These are phyloP conservation scores for Malurus splendens DNA, from an alignment of 2,797 vertebrate genomes.

Conservation along the genomic window DNA sequence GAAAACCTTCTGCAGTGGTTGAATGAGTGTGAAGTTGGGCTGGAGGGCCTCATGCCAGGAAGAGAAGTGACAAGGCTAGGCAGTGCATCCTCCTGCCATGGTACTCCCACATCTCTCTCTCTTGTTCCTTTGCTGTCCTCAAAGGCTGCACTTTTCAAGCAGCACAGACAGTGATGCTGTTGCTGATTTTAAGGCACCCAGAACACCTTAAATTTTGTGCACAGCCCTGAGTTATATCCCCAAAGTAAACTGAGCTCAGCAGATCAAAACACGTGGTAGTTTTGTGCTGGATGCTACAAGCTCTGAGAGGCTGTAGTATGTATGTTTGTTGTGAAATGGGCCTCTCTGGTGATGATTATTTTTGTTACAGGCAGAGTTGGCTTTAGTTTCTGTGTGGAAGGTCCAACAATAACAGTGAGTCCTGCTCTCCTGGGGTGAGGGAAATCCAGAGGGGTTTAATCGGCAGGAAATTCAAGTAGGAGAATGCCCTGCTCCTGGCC, in stretches of 20 bases:
- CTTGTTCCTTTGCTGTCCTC: not conserved
- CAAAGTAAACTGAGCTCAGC: not conserved
- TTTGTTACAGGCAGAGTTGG: slow-evolving; percentile 49
- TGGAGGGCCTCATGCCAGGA: not conserved
- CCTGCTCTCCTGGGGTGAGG: slow-evolving; percentile 7
- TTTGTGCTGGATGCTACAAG: not conserved
- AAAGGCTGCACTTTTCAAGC: not conserved
- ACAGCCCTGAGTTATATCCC: not conserved
- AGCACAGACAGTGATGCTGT: not conserved
- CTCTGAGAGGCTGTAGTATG: slow-evolving; percentile 2
- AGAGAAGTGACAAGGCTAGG: not conserved
- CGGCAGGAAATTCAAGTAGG: slow-evolving; percentile 29
- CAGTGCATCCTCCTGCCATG: accelerated
- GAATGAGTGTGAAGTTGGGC: not conserved
- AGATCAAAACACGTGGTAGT: not conserved
- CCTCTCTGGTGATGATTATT: slow-evolving; percentile 42
- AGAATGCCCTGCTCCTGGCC: not conserved
- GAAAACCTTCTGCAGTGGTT: not conserved
- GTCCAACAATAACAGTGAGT: slow-evolving; percentile 42
- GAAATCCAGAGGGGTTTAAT: slow-evolving; percentile 53
- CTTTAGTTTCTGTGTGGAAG: slow-evolving; percentile 34
- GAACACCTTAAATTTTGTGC: not conserved
- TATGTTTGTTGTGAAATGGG: slow-evolving; percentile 13
- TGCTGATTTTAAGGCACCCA: not conserved
- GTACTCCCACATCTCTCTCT: not conserved